These are phyloP conservation scores for Tetramorium bicarinatum DNA, from an alignment of 2,888 invertebrate genomes.

Conservation along the genomic window DNA sequence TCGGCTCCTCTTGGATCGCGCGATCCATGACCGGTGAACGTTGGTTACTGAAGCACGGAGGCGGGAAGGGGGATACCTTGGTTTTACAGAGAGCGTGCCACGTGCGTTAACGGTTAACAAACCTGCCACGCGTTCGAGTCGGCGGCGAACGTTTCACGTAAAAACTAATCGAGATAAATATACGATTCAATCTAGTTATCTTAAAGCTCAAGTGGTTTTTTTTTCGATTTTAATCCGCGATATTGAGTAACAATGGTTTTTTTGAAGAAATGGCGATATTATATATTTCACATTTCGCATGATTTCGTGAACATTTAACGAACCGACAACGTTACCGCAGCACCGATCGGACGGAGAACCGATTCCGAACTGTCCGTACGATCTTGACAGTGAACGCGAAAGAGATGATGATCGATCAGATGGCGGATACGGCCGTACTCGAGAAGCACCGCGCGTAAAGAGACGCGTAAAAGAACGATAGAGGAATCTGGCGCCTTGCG, in stretches of 20 bases:
- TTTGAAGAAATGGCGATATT: not conserved
- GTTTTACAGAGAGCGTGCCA: conserved; percentile 56
- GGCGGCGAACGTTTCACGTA: conserved; percentile 56
- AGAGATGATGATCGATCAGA: conserved; percentile 62
- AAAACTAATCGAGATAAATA: not conserved
- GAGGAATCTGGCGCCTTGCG: conserved; percentile 36
- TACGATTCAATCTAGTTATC: not conserved
- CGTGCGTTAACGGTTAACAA: conserved; percentile 62
- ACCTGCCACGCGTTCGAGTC: conserved; percentile 53
- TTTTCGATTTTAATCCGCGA: not conserved
- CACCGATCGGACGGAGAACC: not conserved
- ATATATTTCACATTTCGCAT: not conserved
- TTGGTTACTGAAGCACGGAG: conserved; percentile 62
- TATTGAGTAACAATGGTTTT: not conserved
- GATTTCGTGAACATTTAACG: not conserved
- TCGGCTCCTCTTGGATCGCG: conserved; percentile 53
- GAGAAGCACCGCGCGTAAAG: conserved; percentile 34
- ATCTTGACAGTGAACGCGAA: conserved; percentile 29
- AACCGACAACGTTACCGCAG: not conserved
- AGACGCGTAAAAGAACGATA: conserved; percentile 13
- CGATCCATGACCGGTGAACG: conserved; percentile 59
- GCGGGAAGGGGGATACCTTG: conserved; percentile 32
- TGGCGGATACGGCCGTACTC: conserved; percentile 1
- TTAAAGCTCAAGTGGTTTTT: not conserved
- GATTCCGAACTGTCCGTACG: conserved; percentile 28